Evolutionary conservation across 2,888 invertebrate species (phyloP), one percentile per base, ranked within the genome.

Genomic region (Disparrhopalites patrizii): DNA sequence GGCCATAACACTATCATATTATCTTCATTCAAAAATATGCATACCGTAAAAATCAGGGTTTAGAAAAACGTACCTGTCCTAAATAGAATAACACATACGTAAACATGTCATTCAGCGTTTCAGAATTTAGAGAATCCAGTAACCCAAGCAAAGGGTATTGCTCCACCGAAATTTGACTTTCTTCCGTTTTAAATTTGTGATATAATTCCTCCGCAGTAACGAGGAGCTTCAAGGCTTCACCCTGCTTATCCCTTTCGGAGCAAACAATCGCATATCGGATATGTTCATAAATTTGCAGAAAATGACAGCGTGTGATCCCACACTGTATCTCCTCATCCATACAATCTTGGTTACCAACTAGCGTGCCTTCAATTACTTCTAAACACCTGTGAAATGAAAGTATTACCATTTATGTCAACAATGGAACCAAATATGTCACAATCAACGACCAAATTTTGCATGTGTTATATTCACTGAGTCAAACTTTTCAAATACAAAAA

Each of bases 61-160:
- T n/a, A n/a, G n/a, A n/a, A n/a, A n/a, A n/a, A n/a, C n/a, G 31
- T 61, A 73, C 73, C 68, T 74, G 74, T 20, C 74, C 74, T 40
- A 74, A 62, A 50, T 74, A 74, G 60, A 74, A 74, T n/a, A 74
- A 47, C 1, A 74, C 70, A 54, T 74, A 74, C 4, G 73, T 73
- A 58, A 74, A 74, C 73, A 74, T 73, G 38, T 73, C 73, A 36
- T 71, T 67, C 1, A 72, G 67, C 2, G 69, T 67, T 54, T 74
- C 73, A 8, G 74, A 71, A 58, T 73, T 74, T n/a, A 73, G 36
- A 30, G 73, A 70, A 52, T 74, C 72, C 31, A 74, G 52, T 56
- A 70, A 67, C 10, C 64, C 63, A 27, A 74, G 47, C 23, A 70
- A 30, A 18, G 70, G 65, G 15, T 66, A 67, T 1, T 67, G 65